Conservation (phyloP, 2,888 invertebrate species). For the Andrena marginata region DNA sequence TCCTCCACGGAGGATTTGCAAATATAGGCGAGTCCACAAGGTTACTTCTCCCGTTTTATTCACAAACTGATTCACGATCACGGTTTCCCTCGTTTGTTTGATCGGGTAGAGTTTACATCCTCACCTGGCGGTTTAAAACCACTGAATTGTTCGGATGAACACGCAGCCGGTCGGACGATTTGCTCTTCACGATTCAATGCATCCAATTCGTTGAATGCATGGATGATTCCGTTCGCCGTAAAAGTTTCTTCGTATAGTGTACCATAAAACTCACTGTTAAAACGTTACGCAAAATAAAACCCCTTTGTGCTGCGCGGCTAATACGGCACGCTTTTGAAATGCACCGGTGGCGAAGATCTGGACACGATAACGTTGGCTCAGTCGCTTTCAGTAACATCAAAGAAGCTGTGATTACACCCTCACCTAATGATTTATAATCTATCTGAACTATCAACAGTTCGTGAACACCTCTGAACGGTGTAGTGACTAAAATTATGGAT, state of each 20-base stretch:
- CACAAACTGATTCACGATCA: background rate
- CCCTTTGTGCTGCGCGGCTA: constrained; percentile 4
- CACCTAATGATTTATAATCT: background rate
- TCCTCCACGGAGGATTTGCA: background rate
- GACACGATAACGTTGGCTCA: background rate
- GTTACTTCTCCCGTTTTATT: background rate
- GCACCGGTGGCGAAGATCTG: constrained; percentile 7
- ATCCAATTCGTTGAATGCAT: constrained; percentile 60
- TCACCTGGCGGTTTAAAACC: background rate
- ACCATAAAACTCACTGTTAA: constrained; percentile 50
- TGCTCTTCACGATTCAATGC: constrained; percentile 47
- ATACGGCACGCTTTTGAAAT: constrained; percentile 15
- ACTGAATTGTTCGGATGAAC: background rate
- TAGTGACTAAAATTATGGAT: too few relatives aligned
- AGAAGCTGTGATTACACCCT: background rate
- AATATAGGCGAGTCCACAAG: background rate
- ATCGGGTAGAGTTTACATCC: background rate
- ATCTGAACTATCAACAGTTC: background rate
- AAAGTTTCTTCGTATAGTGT: constrained; percentile 52
- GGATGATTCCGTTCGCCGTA: constrained; percentile 48
- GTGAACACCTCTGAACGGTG: too few relatives aligned
- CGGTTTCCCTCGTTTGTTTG: background rate
- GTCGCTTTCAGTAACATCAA: background rate
- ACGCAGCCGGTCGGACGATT: constrained; percentile 29
- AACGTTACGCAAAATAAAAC: constrained; percentile 18